Conservation (phyloP, 1,140 invertebrate genomes). For the Aphaenogaster floridana region DNA sequence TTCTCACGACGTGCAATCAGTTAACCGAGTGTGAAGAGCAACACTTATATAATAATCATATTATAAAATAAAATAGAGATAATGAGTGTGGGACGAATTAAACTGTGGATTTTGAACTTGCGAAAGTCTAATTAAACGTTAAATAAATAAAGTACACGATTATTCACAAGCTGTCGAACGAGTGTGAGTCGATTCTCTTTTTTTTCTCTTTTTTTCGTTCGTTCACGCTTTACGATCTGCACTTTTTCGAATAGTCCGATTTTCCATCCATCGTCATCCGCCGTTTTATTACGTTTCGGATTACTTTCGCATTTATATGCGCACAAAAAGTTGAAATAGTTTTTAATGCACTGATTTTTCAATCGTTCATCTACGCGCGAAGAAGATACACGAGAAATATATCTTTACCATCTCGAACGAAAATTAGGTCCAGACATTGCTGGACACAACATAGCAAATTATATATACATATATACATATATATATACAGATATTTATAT, state of each 20-base stretch:
- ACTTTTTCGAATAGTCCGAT: not conserved
- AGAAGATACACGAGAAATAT: conserved; percentile 11
- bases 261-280: not conserved
- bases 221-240: conserved; percentile 16
- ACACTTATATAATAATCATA: conserved; percentile 65
- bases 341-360: not conserved
- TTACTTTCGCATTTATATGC: conserved; percentile 17
- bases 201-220: conserved; percentile 17
- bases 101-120: conserved; percentile 73
- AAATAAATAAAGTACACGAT: conserved; percentile 76
- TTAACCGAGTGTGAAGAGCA: conserved; percentile 67
- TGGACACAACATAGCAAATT: conserved; percentile 19
- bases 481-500: not conserved
- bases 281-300: not conserved
- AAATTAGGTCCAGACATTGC: conserved; percentile 6
- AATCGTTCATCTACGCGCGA: not conserved
- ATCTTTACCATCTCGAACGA: conserved; percentile 30
- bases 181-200: conserved; percentile 41
- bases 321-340: not conserved
- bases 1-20: conserved; percentile 74
- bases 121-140: conserved; percentile 76
- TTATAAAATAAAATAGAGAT: conserved; percentile 65
- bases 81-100: conserved; percentile 67
- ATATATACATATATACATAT: conserved; percentile 15
- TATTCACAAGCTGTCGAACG: conserved; percentile 61